These are phyloP conservation scores for Calidris pugnax DNA, from an alignment of 2,113 vertebrate species.

Conservation along the genomic window DNA sequence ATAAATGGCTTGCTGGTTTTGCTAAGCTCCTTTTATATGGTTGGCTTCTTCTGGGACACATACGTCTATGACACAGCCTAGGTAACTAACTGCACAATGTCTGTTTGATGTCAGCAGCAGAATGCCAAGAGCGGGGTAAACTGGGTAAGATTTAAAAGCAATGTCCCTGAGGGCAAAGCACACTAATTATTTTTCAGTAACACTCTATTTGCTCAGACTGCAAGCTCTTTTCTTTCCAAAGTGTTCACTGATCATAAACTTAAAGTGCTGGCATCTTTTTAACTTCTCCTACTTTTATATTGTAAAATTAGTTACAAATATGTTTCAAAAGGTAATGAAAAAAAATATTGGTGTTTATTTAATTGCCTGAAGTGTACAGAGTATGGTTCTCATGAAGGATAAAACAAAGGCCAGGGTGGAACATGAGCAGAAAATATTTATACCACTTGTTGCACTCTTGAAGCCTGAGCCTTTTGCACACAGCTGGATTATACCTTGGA, in stretches of 20 bases:
- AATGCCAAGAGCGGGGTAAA: not conserved
- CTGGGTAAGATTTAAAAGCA: not conserved
- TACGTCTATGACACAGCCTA: not conserved
- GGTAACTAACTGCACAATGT: not conserved
- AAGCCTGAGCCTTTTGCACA: not conserved
- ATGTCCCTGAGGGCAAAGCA: not conserved
- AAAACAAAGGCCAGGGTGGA: not conserved
- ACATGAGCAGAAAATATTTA: not conserved
- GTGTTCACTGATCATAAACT: not conserved
- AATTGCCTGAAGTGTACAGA: not conserved
- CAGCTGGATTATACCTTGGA: not conserved
- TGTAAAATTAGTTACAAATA: not conserved
- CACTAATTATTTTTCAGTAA: not conserved
- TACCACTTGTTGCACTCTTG: not conserved
- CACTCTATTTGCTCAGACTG: not conserved
- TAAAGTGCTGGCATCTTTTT: not conserved
- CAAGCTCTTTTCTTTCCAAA: not conserved
- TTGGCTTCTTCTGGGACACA: not conserved
- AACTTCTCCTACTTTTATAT: not conserved
- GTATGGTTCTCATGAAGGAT: not conserved
- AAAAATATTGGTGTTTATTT: not conserved
- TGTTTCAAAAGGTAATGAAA: not conserved
- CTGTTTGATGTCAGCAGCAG: not conserved
- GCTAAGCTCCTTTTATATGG: not conserved
- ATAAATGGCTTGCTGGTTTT: not conserved